Base-by-base conservation (phyloP, 1,140 invertebrate genomes). In the Apis florea region DNA sequence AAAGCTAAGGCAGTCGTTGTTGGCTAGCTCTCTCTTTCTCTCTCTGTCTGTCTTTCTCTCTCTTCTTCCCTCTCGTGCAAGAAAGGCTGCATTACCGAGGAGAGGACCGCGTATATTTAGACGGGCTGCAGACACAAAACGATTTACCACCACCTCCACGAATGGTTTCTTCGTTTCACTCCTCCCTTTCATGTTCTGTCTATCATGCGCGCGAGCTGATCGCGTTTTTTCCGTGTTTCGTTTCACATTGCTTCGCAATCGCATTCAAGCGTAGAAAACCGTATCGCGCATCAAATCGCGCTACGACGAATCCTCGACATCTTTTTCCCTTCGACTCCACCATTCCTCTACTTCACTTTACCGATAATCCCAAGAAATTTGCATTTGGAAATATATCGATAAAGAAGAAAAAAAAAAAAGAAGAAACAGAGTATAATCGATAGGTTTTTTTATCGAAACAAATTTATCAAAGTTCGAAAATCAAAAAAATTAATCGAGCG, bases 111-210 rank as follows among this genome's bases (percentile, higher is more conserved):
- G 84, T 91, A 91, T 91, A 91, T 91, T 91, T 91, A 91, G 90
- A 88, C 90, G 79, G 75, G 86, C 83, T 86, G 89, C 89, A 91
- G 90, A 91, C 90, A 91, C 90, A 91, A 91, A 91, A 91, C 90
- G 89, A 91, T 90, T 88, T 84, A 87, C 90, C 88, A 90, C 89
- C 89, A 87, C 88, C 90, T 84, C 85, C 76, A 83, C 88, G 69
- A 83, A 69, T 31, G 66, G 51, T 53, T 77, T 84, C 81, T 82
- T 66, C 61, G 83, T 58, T 68, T 47, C 54, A 67, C 79, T 63
- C 26, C 19, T 31, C 40, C 49, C 21, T 73, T 26, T 56, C 56
- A 74, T 74, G 53, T 63, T 21, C 61, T 47, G 56, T 59, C 53
- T 54, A 53, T 80, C 67, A 15, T 49, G 61, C 71, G 56, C n/a